Evolutionary conservation across 2,797 vertebrate genomes (phyloP).

Genomic region (Diplodus sargus): DNA sequence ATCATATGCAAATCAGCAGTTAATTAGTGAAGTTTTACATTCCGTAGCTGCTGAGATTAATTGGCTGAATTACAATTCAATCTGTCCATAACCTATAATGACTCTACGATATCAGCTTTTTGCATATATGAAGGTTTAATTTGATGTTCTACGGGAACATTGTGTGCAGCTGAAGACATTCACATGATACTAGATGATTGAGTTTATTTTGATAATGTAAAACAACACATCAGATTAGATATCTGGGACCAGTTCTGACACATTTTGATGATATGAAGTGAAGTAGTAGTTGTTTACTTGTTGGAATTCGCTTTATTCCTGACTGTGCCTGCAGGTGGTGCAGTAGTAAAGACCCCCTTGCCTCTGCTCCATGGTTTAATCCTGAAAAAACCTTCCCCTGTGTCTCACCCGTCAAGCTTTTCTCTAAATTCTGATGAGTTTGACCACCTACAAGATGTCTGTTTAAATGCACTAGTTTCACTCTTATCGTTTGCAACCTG

Average conservation of each 20-base stretch:
- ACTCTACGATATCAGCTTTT: conserved; percentile 23
- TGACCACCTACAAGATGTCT: background rate
- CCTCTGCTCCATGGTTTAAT: background rate
- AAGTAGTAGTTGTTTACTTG: background rate
- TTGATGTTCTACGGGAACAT: background rate
- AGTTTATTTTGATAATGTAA: background rate
- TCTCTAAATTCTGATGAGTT: background rate
- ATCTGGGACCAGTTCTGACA: background rate
- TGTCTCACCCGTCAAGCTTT: background rate
- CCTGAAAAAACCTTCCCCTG: background rate
- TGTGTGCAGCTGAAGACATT: background rate
- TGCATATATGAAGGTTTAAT: conserved; percentile 44
- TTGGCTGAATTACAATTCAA: conserved; percentile 29
- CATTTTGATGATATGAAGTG: background rate
- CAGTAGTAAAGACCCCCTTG: background rate
- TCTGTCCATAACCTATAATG: conserved; percentile 42
- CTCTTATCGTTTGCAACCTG: background rate
- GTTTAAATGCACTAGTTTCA: background rate
- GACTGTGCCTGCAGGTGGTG: conserved; percentile 12
- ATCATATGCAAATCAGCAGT: conserved; percentile 42
- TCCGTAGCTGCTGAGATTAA: conserved; percentile 50
- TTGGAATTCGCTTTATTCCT: background rate
- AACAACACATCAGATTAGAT: background rate
- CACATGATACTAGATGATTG: background rate
- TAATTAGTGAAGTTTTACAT: conserved; percentile 43